Evolutionary conservation across 1,140 invertebrate genomes (phyloP).

Genomic region (Chrysomallon squamiferum): DNA sequence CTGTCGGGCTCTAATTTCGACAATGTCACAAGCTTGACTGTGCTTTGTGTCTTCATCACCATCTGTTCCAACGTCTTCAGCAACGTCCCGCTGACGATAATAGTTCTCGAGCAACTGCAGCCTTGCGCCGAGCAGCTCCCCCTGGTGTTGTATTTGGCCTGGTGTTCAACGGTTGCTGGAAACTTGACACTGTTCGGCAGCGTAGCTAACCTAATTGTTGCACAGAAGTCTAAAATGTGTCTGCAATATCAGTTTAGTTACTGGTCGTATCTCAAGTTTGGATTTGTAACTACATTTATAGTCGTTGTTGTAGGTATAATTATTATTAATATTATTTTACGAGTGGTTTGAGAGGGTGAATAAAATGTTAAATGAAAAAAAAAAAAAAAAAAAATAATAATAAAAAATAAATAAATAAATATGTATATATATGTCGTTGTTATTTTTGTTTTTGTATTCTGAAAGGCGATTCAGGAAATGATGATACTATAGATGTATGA

Average conservation of each 20-base stretch:
- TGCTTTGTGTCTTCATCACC: constrained; percentile 10
- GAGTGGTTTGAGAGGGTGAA: no score
- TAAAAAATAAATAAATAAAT: no score
- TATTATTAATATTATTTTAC: constrained; percentile 9
- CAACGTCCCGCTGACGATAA: constrained; percentile 18
- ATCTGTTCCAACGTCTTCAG: constrained; percentile 22
- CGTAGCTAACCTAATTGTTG: constrained; percentile 22
- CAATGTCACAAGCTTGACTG: neutral
- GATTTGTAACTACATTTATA: constrained; percentile 13
- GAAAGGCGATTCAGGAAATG: no score
- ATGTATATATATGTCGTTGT: no score
- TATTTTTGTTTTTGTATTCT: no score
- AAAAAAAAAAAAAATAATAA: no score
- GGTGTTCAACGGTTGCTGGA: constrained; percentile 17
- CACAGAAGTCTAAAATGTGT: constrained; percentile 12
- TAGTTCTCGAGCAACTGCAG: constrained; percentile 17
- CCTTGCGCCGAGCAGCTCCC: constrained; percentile 13
- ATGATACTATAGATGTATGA: no score
- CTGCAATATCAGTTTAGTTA: constrained; percentile 10
- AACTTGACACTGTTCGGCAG: constrained; percentile 25
- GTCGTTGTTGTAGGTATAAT: constrained; percentile 8
- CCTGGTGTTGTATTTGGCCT: constrained; percentile 15
- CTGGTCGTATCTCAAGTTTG: constrained; percentile 15
- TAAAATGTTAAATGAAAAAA: no score
- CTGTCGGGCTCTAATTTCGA: neutral